These are phyloP conservation scores for Pterobdella sp. DNA, from an alignment of 2,888 invertebrate genomes.

Conservation along the genomic window DNA sequence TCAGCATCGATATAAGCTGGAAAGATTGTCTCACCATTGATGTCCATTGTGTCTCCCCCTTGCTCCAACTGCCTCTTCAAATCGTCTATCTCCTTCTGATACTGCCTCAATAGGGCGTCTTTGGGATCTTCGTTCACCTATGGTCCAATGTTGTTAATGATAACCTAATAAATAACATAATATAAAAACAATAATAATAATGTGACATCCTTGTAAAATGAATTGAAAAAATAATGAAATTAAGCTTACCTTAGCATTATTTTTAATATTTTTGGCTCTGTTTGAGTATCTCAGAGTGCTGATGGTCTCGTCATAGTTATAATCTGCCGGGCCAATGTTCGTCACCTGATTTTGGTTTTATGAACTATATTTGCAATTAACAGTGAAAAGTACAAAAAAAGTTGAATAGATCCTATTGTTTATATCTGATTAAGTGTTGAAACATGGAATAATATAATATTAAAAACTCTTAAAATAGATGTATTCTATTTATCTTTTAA, in stretches of 20 bases:
- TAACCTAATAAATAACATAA: no score
- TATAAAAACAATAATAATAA: no score
- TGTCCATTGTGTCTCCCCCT: no score
- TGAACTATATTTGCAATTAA: background rate
- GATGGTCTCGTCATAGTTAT: constrained; percentile 92
- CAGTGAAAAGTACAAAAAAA: background rate
- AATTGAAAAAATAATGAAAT: background rate
- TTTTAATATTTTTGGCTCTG: constrained; percentile 93
- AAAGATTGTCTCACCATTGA: no score
- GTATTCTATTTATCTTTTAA: background rate
- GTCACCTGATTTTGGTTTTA: constrained; percentile 64
- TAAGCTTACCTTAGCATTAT: constrained; percentile 64
- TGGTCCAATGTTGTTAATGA: no score
- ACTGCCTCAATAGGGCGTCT: constrained; percentile 85
- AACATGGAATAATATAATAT: background rate
- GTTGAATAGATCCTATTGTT: background rate
- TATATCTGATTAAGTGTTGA: background rate
- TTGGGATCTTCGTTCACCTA: constrained; percentile 90
- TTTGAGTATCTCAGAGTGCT: constrained; percentile 93
- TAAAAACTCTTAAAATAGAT: background rate
- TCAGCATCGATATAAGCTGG: no score
- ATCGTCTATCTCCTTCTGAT: constrained; percentile 90
- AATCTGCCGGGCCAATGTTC: constrained; percentile 89
- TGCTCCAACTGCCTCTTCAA: constrained; percentile 77
- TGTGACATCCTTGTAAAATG: background rate